Conservation (phyloP, 2,888 invertebrate species). For the Epinotia demarniana region DNA sequence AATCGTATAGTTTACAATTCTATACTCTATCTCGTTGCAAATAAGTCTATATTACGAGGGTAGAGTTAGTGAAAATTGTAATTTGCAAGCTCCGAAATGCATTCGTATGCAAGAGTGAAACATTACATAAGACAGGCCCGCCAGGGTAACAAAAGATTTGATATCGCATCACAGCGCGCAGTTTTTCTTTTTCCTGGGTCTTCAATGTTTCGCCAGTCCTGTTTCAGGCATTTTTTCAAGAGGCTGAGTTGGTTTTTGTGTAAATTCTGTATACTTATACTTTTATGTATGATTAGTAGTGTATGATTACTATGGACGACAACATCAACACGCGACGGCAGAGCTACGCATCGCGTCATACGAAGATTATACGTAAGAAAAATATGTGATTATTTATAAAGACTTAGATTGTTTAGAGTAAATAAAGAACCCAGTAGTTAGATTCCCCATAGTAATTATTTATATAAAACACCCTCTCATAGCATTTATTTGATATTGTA, state of each 20-base stretch:
- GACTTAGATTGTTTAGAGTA: too few species aligned
- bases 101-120: constrained; percentile 26
- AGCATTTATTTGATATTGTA: too few species aligned
- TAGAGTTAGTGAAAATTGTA: constrained; percentile 11
- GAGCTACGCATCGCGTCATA: too few species aligned
- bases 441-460: too few species aligned
- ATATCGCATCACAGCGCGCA: neutral
- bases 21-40: neutral
- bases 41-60: neutral
- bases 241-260: neutral
- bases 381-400: too few species aligned
- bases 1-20: neutral
- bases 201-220: neutral
- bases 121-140: neutral
- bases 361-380: too few species aligned
- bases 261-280: too few species aligned
- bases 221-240: neutral
- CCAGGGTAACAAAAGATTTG: constrained; percentile 5
- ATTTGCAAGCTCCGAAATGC: constrained; percentile 15
- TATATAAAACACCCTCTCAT: too few species aligned
- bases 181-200: neutral
- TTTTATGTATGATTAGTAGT: too few species aligned
- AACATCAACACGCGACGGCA: too few species aligned
- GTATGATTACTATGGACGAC: too few species aligned
- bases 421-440: too few species aligned